These are phyloP conservation scores for Drosophila nr. perissopoda DNA, from an alignment of 2,888 invertebrate genomes.

Conservation along the genomic window DNA sequence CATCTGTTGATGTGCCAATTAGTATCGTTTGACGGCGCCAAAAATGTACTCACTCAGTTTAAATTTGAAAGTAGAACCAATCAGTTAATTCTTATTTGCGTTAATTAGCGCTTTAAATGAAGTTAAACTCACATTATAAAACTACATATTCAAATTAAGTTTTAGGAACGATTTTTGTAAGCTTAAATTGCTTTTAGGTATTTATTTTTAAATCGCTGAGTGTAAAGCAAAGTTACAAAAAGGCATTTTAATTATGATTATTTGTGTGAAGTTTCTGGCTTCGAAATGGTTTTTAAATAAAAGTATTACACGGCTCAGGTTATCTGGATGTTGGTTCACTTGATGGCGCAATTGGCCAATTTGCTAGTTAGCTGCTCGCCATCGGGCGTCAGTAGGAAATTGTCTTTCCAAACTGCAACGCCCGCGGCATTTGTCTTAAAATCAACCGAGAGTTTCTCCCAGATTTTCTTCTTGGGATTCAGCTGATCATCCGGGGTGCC, in stretches of 20 bases:
- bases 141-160: not conserved
- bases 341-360: conserved; percentile 93
- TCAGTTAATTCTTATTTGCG: not conserved
- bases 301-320: conserved; percentile 76
- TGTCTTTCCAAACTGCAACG: conserved; percentile 94
- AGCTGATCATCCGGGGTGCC: conserved; percentile 93
- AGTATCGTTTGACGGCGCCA: conserved; percentile 17
- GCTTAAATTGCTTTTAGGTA: conserved; percentile 10
- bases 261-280: conserved; percentile 48
- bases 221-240: conserved; percentile 33
- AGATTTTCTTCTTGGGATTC: conserved; percentile 97
- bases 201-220: conserved; percentile 8
- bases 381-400: conserved; percentile 89
- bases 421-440: conserved; percentile 90
- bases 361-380: conserved; percentile 91
- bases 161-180: not conserved
- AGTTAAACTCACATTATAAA: not conserved
- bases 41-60: conserved; percentile 11
- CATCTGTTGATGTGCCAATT: conserved; percentile 43
- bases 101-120: not conserved
- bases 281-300: conserved; percentile 33
- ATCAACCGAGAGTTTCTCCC: conserved; percentile 95
- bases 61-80: not conserved
- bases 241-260: conserved; percentile 43
- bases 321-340: conserved; percentile 85